A percentile compares a stretch with the other conserved stretches of the same genome.
phyloP scores from a whole-genome alignment of 2,113 vertebrate genomes.

The Tenebrosternarchus preto region DNA sequence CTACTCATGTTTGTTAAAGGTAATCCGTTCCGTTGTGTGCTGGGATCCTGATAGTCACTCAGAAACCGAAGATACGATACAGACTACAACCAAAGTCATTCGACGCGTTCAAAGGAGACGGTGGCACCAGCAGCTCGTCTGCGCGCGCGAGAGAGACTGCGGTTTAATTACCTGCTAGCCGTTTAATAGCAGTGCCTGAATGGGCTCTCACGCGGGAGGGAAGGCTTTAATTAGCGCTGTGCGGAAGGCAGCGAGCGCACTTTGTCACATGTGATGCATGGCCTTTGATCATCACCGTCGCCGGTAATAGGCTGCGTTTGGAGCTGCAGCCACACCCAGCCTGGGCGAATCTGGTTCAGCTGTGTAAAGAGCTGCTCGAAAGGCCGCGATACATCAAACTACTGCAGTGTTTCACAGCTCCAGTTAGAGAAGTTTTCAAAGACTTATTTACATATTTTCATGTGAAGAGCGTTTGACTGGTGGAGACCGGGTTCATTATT shows the following conservation, averaged over 20 bases:
- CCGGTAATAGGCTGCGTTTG: slow-evolving; percentile 16
- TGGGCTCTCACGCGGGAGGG: slow-evolving; percentile 1
- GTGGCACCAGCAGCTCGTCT: slow-evolving; percentile 13
- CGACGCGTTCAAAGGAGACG: neutral
- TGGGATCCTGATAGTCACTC: neutral
- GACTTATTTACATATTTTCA: neutral
- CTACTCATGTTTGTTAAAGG: neutral
- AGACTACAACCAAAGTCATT: slow-evolving; percentile 1
- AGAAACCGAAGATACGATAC: slow-evolving; percentile 4
- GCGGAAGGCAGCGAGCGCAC: slow-evolving; percentile 23
- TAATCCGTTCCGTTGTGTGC: neutral
- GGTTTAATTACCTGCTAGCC: slow-evolving; percentile 47
- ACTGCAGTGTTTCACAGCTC: neutral
- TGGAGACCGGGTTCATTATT: neutral
- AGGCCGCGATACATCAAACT: neutral
- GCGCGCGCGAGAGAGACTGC: slow-evolving; percentile 21
- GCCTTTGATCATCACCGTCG: slow-evolving; percentile 29
- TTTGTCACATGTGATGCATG: slow-evolving; percentile 31
- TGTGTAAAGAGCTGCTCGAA: neutral
- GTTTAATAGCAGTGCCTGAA: slow-evolving; percentile 42
- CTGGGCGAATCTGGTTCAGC: neutral
- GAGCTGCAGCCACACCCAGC: slow-evolving; percentile 26
- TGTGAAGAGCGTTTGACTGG: neutral
- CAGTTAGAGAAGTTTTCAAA: neutral
- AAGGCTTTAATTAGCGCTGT: slow-evolving; percentile 46